These are phyloP conservation scores for Acheta domesticus DNA, from an alignment of 2,888 invertebrate genomes.

Conservation along the genomic window DNA sequence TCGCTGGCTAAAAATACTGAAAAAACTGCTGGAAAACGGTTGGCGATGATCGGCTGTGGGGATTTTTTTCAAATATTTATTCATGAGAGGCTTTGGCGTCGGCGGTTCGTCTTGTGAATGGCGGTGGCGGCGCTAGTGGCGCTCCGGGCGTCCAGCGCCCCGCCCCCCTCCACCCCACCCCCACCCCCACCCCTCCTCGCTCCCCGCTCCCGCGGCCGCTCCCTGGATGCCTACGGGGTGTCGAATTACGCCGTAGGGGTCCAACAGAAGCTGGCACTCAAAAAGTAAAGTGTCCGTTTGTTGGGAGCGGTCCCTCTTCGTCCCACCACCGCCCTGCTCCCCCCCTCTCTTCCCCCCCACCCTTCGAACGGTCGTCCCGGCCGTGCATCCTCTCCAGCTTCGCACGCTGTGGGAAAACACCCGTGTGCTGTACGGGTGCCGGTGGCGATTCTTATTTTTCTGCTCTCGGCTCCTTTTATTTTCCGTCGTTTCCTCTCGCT, in stretches of 20 bases:
- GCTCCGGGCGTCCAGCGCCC: neutral
- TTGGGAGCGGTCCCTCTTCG: neutral
- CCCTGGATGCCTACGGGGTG: neutral
- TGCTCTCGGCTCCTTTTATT: neutral
- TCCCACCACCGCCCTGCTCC: neutral
- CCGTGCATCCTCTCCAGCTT: neutral
- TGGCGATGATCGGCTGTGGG: too few species aligned
- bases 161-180: neutral
- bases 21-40: too few species aligned
- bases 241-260: neutral
- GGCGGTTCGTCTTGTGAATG: neutral
- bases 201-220: neutral
- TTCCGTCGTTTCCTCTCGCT: neutral
- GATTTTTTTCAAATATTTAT: too few species aligned
- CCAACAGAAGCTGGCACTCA: constrained; percentile 11
- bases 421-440: neutral
- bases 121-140: neutral
- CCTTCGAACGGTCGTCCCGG: neutral
- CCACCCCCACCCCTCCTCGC: neutral
- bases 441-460: constrained; percentile 6
- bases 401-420: neutral
- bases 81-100: too few species aligned
- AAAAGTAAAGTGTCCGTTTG: constrained; percentile 18
- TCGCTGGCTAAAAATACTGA: neutral
- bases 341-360: neutral